Base-by-base conservation (phyloP, 2,888 invertebrate species). In the Romanomermis culicivorax region DNA sequence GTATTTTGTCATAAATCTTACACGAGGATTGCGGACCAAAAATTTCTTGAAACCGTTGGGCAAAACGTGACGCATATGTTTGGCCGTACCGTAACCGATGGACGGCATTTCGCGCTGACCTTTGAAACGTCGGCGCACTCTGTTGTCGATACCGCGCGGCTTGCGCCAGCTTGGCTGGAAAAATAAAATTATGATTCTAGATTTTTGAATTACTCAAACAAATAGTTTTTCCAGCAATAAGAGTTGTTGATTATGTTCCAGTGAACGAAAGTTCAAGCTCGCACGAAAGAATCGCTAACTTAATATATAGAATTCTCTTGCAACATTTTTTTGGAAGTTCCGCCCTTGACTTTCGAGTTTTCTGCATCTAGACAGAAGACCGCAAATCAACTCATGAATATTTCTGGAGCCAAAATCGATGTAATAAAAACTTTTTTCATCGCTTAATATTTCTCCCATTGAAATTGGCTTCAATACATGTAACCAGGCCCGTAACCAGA, bases 131-230 rank as follows among this genome's bases (percentile, higher is more conserved):
- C 97, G 82, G 64, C 97, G 82, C 51, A 97, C 95, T 75, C 95
- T 81, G 81, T 99, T 97, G 77, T 99, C 97, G 75, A 97, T 99
- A 87, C 97, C 97, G 77, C 93, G 93, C 24, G 97, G 97, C 77
- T 93, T 97, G 71, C 97, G 82, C 97, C 97, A 99, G 80, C 85
- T 89, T 64, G 83, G 79, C 85, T 86, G 60, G 26, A 67, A 64
- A 49, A 42, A 65, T 23, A 60, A 54, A n/a, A 52, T 36, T 14
- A n/a, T n/a, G n/a, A n/a, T n/a, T n/a, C n/a, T n/a, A n/a, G n/a
- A n/a, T n/a, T n/a, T 17, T 36, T 36, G 36, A 17, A 14, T 36
- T 11, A 36, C 11, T 17, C 11, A 36, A 36, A 36, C 36, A 14
- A 14, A 11, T 36, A 36, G 11, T 14, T 36, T 36, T 36, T 36